Conservation (phyloP, 2,888 invertebrate species). For the Ectemnius continuus region DNA sequence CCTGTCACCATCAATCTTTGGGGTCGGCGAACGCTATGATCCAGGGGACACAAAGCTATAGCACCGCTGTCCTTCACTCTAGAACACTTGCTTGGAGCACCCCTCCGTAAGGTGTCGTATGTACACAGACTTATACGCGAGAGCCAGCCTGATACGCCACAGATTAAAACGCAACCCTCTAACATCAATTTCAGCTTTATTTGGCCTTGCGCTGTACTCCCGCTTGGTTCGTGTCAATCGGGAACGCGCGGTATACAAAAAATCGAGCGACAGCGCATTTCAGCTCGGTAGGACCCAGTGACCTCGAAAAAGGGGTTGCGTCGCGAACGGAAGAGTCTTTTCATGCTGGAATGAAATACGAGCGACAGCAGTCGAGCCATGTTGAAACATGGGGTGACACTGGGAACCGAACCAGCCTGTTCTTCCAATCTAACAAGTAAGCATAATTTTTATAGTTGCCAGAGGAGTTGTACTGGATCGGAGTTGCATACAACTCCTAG, state of each 20-base stretch:
- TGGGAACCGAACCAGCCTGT: conserved; percentile 9
- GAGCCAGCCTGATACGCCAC: conserved; percentile 43
- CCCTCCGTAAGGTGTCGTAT: conserved; percentile 47
- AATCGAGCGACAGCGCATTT: conserved; percentile 36
- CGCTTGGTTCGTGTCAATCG: conserved; percentile 39
- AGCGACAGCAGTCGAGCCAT: neutral
- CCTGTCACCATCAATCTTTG: conserved; percentile 68
- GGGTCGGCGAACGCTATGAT: conserved; percentile 39
- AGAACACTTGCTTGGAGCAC: conserved; percentile 41
- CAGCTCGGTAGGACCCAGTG: conserved; percentile 20
- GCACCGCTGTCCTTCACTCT: conserved; percentile 25
- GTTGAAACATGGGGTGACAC: conserved; percentile 16
- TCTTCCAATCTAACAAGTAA: neutral
- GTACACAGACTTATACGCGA: conserved; percentile 35
- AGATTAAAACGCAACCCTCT: conserved; percentile 60
- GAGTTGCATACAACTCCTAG: too few species aligned
- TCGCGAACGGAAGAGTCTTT: neutral
- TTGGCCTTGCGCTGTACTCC: conserved; percentile 15
- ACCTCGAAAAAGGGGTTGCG: conserved; percentile 25
- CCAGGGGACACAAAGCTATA: conserved; percentile 29
- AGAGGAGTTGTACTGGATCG: too few species aligned
- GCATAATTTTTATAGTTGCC: neutral
- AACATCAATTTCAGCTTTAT: conserved; percentile 52
- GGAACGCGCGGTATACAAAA: conserved; percentile 32
- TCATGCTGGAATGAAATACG: conserved; percentile 28